phyloP scores from a whole-genome alignment of 2,113 vertebrate genomes.

The Hypomesus transpacificus region DNA sequence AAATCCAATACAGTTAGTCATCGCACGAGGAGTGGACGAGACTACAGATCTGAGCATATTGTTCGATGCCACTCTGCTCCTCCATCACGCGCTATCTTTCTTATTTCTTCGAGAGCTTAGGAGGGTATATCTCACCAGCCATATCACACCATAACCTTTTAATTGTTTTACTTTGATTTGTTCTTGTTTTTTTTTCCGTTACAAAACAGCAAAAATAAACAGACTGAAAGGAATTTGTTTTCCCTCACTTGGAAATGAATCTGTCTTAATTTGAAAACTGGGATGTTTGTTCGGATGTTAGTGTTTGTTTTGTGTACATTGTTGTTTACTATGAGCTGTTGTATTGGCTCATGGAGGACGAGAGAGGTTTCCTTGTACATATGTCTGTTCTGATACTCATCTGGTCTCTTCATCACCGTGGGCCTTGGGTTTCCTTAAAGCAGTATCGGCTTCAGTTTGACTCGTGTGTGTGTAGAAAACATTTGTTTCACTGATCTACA shows the following conservation, averaged over 20 bases:
- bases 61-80: too few species aligned
- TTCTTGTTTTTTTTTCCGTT: background rate
- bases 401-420: slow-evolving; percentile 37
- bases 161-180: too few species aligned
- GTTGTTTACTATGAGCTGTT: slow-evolving; percentile 42
- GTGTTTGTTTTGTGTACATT: slow-evolving; percentile 35
- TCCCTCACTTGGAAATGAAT: slow-evolving; percentile 47
- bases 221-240: slow-evolving; percentile 24
- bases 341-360: slow-evolving; percentile 41
- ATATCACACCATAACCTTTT: background rate
- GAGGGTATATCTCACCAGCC: background rate
- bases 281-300: slow-evolving; percentile 37
- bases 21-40: too few species aligned
- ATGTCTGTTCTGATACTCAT: slow-evolving; percentile 63
- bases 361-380: slow-evolving; percentile 62
- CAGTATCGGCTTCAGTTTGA: slow-evolving; percentile 30
- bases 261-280: slow-evolving; percentile 39
- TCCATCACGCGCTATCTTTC: too few species aligned
- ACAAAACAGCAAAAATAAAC: slow-evolving; percentile 8
- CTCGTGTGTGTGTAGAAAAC: slow-evolving; percentile 12
- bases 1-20: too few species aligned
- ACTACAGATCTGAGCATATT: too few species aligned
- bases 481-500: slow-evolving; percentile 24
- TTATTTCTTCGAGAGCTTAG: background rate
- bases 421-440: slow-evolving; percentile 25